Base-by-base conservation (phyloP, 2,888 invertebrate species). In the Campoletis raptor region DNA sequence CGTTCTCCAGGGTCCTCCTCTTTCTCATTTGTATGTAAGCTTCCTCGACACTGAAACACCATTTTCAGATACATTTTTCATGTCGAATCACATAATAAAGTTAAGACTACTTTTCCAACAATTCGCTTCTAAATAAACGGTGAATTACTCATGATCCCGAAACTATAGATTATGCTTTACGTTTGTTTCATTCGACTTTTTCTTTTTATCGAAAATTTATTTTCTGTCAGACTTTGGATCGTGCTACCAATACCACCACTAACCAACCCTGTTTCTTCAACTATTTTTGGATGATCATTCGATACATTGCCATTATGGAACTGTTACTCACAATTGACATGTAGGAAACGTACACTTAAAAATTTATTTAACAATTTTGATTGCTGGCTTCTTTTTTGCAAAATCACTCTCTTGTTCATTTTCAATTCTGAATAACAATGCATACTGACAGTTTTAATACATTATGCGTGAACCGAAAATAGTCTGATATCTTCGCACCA, bases 1-100 rank as follows among this genome's bases (percentile, higher is more conserved):
- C 72, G 61, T 81, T 52, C 54, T 40, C 24, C 70, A 9, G 52
- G 36, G 42, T 9, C 30, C 18, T 18, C 42, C 42, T 15, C n/a
- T 64, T 45, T 77, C 76, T 70, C 76, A 52, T 64, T 54, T 61
- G 54, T 74, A 73, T 85, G 74, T 81, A 76, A 52, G 40, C 37
- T 74, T 37, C 18, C 40, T 64, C 48, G 70, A 70, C 48, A 70
- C 61, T 15, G 30, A 61, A 61, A 61, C 30, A 61, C 61, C 61
- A 61, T 42, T 21, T 69, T 15, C 40, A 4, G 21, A 69, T 69
- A 48, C 10, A 42, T 76, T 61, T 61, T 42, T 76, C 30, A 61
- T 40, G 57, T 42, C 54, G 42, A 7, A 54, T 37, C 54, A 40
- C 40, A 30, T 18, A n/a, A 70, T 48, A 70, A 18, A 48, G 48